These are phyloP conservation scores for Montipora cactus DNA, from an alignment of 64 coral and sea anemone genomes.

Conservation along the genomic window DNA sequence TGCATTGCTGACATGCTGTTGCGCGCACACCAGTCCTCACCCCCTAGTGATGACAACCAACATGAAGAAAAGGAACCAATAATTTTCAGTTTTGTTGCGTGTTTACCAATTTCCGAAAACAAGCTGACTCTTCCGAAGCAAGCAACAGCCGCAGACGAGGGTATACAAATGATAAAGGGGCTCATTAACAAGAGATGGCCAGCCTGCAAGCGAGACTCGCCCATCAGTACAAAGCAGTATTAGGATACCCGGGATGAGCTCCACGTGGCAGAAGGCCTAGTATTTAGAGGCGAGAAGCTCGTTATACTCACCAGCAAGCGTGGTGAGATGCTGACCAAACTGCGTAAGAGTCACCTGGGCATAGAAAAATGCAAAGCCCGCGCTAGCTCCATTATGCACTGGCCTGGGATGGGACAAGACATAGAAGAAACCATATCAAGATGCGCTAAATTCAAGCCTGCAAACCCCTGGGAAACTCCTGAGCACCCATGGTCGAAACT, in stretches of 20 bases:
- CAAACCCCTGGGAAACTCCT: slow-evolving; percentile 6
- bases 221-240: slow-evolving; percentile 52
- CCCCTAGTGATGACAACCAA: too few relatives aligned
- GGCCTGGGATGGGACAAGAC: slow-evolving; percentile 74
- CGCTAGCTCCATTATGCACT: slow-evolving; percentile 66
- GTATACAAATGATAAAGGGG: slow-evolving; percentile 40
- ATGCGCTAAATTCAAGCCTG: slow-evolving; percentile 62
- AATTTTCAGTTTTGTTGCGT: too few relatives aligned
- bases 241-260: slow-evolving; percentile 61
- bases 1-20: too few relatives aligned
- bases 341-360: slow-evolving; percentile 65
- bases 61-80: too few relatives aligned
- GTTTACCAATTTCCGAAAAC: too few relatives aligned
- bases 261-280: slow-evolving; percentile 45
- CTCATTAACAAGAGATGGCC: slow-evolving; percentile 53
- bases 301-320: slow-evolving; percentile 60
- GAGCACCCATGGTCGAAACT: slow-evolving; percentile 19
- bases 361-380: slow-evolving; percentile 67
- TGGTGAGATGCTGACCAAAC: slow-evolving; percentile 34
- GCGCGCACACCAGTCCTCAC: too few relatives aligned
- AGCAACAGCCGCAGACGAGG: neutral
- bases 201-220: neutral
- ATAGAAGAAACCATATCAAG: slow-evolving; percentile 57
- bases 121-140: too few relatives aligned
- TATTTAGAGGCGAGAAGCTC: slow-evolving; percentile 52